A percentile compares a stretch with the other conserved stretches of the same genome.
Evolutionary conservation across 2,888 invertebrate genomes (phyloP).

Genomic region (Galerucella calmariensis): DNA sequence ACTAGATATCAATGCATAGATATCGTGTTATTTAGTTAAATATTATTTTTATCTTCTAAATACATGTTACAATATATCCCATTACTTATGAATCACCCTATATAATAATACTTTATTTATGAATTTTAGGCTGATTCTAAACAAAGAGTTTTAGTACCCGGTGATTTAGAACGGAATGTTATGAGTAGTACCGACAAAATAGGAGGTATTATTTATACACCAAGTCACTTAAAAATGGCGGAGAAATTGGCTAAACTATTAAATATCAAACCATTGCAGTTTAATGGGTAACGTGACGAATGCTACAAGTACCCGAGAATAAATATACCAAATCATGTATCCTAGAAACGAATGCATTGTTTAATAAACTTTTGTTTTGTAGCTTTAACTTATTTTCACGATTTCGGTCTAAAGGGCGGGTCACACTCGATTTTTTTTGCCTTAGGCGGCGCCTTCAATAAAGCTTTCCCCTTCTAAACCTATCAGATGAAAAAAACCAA

Average conservation of each 20-base stretch:
- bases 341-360: background rate
- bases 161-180: slow-evolving; percentile 82
- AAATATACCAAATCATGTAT: background rate
- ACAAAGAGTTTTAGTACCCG: slow-evolving; percentile 82
- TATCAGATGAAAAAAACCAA: no score
- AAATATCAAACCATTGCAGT: slow-evolving; percentile 62
- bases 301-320: background rate
- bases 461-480: no score
- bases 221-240: slow-evolving; percentile 39
- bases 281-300: background rate
- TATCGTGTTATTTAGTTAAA: no score
- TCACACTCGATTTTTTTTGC: no score
- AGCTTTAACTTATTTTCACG: background rate
- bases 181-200: slow-evolving; percentile 73
- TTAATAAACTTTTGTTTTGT: background rate
- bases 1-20: no score
- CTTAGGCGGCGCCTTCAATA: no score
- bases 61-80: no score
- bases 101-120: background rate
- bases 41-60: no score
- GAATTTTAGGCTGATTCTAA: slow-evolving; percentile 62
- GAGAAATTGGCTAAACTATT: slow-evolving; percentile 38
- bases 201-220: slow-evolving; percentile 72
- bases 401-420: no score
- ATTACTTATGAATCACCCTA: no score